Evolutionary conservation across 2,113 vertebrate genomes (phyloP).

Genomic region (Marmota monax): DNA sequence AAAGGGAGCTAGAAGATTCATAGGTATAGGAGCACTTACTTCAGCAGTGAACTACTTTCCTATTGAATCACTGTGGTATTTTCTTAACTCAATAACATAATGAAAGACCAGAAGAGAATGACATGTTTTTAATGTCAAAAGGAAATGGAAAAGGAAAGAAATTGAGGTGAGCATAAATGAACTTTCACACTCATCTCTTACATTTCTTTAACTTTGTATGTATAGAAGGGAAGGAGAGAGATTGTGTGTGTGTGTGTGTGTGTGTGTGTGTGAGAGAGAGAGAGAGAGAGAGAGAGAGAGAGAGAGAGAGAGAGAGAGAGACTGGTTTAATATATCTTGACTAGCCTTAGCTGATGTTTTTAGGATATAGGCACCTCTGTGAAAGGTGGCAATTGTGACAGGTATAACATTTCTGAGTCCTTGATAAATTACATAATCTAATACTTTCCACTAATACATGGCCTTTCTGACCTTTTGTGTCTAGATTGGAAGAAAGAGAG

Average conservation of each 20-base stretch:
- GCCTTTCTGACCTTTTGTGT: neutral
- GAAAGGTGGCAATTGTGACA: neutral
- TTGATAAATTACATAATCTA: conserved; percentile 5
- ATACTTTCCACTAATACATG: neutral
- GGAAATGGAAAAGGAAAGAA: conserved; percentile 54
- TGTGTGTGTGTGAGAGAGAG: no score
- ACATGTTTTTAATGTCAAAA: conserved; percentile 59
- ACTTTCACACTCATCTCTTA: neutral
- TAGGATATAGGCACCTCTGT: neutral
- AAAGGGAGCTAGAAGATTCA: conserved; percentile 33
- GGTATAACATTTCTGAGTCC: neutral
- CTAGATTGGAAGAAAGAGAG: neutral
- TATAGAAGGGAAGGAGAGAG: neutral
- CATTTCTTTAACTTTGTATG: conserved; percentile 13
- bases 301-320: neutral
- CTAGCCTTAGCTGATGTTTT: neutral
- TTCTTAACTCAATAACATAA: conserved; percentile 63
- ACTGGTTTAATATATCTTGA: neutral
- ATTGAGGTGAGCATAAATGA: conserved; percentile 34
- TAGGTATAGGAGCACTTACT: conserved; percentile 26
- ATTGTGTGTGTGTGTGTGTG: neutral
- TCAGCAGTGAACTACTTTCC: conserved; percentile 62
- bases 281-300: neutral
- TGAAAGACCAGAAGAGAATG: conserved; percentile 47
- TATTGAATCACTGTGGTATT: conserved; percentile 63